These are phyloP conservation scores for Myxocyprinus asiaticus DNA, from an alignment of 2,113 vertebrate species.

Conservation along the genomic window DNA sequence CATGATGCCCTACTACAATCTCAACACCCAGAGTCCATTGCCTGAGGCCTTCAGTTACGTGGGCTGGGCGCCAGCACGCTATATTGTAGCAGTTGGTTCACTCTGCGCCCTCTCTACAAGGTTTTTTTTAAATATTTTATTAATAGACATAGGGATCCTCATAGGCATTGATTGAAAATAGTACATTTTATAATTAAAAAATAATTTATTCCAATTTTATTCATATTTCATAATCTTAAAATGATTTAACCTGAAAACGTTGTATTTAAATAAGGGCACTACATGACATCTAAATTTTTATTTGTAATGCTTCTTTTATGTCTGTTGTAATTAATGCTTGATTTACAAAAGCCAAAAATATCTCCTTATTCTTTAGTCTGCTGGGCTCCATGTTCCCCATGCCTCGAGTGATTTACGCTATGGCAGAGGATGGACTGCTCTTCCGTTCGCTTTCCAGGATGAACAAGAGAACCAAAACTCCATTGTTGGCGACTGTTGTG, in stretches of 20 bases:
- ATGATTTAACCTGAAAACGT: no score
- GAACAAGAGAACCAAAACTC: slow-evolving; percentile 83
- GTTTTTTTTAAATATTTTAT: slow-evolving; percentile 61
- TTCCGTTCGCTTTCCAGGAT: slow-evolving; percentile 82
- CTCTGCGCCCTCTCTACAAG: slow-evolving; percentile 96
- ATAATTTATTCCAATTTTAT: no score
- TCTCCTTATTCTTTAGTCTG: slow-evolving; percentile 71
- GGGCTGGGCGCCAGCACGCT: slow-evolving; percentile 86
- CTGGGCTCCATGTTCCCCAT: slow-evolving; percentile 97
- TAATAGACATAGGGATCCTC: no score
- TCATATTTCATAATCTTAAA: no score
- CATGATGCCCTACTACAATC: slow-evolving; percentile 93
- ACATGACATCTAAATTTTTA: no score
- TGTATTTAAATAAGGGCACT: no score
- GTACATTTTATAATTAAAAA: no score
- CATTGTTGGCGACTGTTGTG: slow-evolving; percentile 82
- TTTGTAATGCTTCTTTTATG: no score
- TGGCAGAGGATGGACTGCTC: slow-evolving; percentile 93
- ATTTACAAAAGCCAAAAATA: no score
- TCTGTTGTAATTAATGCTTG: no score
- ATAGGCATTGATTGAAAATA: no score
- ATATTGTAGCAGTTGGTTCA: slow-evolving; percentile 88
- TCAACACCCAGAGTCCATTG: slow-evolving; percentile 85
- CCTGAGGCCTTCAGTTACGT: slow-evolving; percentile 86
- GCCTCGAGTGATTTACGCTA: slow-evolving; percentile 95